A percentile compares a stretch with the other conserved stretches of the same genome.
Evolutionary conservation across 2,888 invertebrate species (phyloP).

Genomic region (Tubulanus polymorphus): DNA sequence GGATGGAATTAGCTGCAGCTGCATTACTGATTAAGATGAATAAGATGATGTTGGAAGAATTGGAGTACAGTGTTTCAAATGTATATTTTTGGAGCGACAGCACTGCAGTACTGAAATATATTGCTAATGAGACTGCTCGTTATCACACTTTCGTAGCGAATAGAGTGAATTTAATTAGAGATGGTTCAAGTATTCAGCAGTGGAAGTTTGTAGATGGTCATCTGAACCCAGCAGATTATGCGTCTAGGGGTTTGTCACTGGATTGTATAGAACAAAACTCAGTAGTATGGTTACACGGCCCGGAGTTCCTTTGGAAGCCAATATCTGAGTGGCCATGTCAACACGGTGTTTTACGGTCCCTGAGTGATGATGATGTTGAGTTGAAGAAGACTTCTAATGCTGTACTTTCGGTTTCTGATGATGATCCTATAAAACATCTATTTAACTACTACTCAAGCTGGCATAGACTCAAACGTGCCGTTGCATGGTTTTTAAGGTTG

Average conservation of each 20-base stretch:
- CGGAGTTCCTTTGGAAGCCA: neutral
- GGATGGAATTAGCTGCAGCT: neutral
- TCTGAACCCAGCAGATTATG: neutral
- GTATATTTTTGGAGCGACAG: neutral
- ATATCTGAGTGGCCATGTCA: neutral
- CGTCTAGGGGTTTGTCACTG: neutral
- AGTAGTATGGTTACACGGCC: neutral
- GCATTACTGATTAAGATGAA: neutral
- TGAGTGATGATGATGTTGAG: no score
- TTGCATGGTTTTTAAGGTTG: no score
- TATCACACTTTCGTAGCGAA: neutral
- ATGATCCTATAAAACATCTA: no score
- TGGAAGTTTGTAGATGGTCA: neutral
- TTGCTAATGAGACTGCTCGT: neutral
- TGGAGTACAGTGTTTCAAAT: neutral
- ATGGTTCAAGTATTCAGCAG: neutral
- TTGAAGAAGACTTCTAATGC: no score
- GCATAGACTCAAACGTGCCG: no score
- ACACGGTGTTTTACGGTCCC: no score
- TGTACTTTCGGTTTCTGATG: no score
- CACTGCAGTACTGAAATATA: neutral
- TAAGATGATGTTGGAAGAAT: neutral
- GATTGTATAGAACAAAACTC: no score
- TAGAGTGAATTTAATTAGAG: neutral
- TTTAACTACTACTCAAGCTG: no score